Base-by-base conservation (phyloP, 2,797 vertebrate genomes). In the Arnoldichthys spilopterus region DNA sequence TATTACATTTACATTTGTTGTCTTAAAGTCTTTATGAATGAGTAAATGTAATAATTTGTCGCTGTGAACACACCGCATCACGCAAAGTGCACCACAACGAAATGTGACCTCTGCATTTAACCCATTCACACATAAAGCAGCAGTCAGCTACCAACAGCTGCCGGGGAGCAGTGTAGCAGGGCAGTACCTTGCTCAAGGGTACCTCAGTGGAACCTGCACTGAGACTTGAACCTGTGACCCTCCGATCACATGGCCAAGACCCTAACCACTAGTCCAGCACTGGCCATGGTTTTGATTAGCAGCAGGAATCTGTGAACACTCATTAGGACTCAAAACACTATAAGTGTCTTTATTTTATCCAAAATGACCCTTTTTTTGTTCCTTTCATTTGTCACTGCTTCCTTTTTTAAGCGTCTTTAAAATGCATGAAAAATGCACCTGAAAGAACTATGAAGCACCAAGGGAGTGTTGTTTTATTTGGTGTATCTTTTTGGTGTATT, bases 401-500 rank as follows among this genome's bases (percentile, higher is more conserved):
- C 2, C 16, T 28, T 61, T 20, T 34, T 11, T 18, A 59, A 58
- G 26, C 28, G 9, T 49, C 18, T 24, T n/a, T 32, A 40, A 56
- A 6, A 37, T 26, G 1, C 32, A 53, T 18, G 15, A 16, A 58
- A 64, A 61, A 82, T 22, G 59, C 15, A 18, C 58, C 28, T 63
- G 22, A 34, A 24, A 72, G 51, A 43, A 45, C 51, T 16, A 45
- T 22, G 26, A 32, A 63, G 34, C 8, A 3, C 30, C 7, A n/a
- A 54, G 7, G 51, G 24, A 2, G 66, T 51, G 28, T 51, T 66
- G 66, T 67, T 78, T 82, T 72, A 64, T 74, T 70, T 37, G 37
- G 68, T 69, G 62, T 69, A 61, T 77, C 59, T 66, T 69, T 54
- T 40, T 63, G 45, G 12, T 47, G 1, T 43, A 73, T 77, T 81